Base-by-base conservation (phyloP, 2,888 invertebrate species). In the Brachyptera risi region DNA sequence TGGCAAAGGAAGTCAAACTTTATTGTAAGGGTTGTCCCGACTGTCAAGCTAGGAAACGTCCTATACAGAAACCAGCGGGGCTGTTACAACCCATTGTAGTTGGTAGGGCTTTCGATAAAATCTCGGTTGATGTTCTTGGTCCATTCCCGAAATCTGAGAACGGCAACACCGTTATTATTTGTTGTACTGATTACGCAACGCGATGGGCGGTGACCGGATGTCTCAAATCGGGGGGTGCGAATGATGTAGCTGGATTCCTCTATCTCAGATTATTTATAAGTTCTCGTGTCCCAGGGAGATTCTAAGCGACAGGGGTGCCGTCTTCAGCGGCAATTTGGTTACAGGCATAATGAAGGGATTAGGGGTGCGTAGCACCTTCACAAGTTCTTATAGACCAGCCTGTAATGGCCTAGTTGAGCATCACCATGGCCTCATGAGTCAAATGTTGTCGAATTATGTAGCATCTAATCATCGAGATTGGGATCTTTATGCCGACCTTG, bases 101-200 rank as follows among this genome's bases (percentile, higher is more conserved):
- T 1, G 61, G 49, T 3, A 15, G 50, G 24, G 27, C 65, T 7
- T 65, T 63, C 17, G 57, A n/a, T n/a, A n/a, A n/a, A n/a, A n/a
- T n/a, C n/a, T n/a, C n/a, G n/a, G n/a, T n/a, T n/a, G n/a, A n/a
- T 40, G 19, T 67, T 0, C 15, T 67, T 15, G 65, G 67, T 1
- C 65, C 63, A 0, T 67, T 67, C n/a, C 63, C 63, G 4, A 23
- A 51, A 1, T 57, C 60, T 1, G n/a, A 2, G 3, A 11, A 23
- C 4, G 66, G 65, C 1, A 65, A 66, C 15, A 59, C 49, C 11
- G 31, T 56, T 13, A 65, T 68, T 7, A 58, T 63, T 23, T 65
- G 65, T n/a, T 21, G 47, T 3, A 65, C 65, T 0, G 65, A 67
- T 60, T 56, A 65, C n/a, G n/a, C n/a, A n/a, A n/a, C n/a, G n/a